Percentiles rank a stretch among this genome's conserved stretches.
Evolutionary conservation across 1,140 invertebrate species (phyloP).

Genomic region (Eufriesea mexicana): DNA sequence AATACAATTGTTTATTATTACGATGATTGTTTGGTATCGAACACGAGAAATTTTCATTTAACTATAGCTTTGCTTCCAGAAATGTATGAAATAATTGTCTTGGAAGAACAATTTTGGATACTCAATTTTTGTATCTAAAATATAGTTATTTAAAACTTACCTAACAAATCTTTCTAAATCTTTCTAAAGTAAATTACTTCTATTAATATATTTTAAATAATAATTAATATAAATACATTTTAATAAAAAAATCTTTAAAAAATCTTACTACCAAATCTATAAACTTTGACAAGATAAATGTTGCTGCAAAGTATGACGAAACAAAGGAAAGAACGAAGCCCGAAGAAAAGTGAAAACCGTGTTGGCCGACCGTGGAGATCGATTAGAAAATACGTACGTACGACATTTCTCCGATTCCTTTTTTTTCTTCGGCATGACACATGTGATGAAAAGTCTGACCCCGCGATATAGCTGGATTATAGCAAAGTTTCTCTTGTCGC

Average conservation of each 20-base stretch:
- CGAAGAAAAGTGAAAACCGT: slow-evolving; percentile 58
- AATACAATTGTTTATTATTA: slow-evolving; percentile 40
- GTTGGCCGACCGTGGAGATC: neutral
- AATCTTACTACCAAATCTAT: too few species aligned
- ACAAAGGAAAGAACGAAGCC: neutral
- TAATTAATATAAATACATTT: too few species aligned
- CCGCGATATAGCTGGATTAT: neutral
- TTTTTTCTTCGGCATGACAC: neutral
- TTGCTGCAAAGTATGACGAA: slow-evolving; percentile 4
- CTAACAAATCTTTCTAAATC: neutral
- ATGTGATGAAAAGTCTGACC: slow-evolving; percentile 42
- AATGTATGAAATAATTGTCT: slow-evolving; percentile 20
- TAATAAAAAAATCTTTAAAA: too few species aligned
- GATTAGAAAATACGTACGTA: slow-evolving; percentile 48
- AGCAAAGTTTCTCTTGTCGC: slow-evolving; percentile 44
- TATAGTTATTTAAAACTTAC: neutral
- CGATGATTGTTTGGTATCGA: slow-evolving; percentile 5
- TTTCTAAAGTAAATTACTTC: neutral
- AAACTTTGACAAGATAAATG: too few species aligned
- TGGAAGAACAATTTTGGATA: neutral
- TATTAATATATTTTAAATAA: too few species aligned
- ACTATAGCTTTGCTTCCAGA: neutral
- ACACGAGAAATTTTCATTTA: slow-evolving; percentile 10
- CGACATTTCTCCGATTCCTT: slow-evolving; percentile 57
- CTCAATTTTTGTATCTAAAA: neutral